These are phyloP conservation scores for Coccyzus lansbergi DNA, from an alignment of 2,797 vertebrate genomes.

Conservation along the genomic window DNA sequence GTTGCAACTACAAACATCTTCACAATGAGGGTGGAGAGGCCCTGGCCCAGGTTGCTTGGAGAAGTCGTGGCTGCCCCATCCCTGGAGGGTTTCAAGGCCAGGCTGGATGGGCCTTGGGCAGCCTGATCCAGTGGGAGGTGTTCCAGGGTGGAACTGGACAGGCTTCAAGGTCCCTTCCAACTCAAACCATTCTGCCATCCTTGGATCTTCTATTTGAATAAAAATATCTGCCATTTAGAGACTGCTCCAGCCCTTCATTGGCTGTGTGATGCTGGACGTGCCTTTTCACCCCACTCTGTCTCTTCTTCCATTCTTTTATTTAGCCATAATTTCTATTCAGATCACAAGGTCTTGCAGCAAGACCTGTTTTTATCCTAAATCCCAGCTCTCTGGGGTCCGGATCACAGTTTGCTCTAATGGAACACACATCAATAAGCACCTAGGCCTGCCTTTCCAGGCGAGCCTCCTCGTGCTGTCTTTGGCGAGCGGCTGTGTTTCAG, in stretches of 20 bases:
- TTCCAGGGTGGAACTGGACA: too few species aligned
- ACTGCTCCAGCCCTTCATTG: not conserved
- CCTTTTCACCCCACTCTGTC: not conserved
- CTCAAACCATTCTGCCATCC: too few species aligned
- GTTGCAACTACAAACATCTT: not conserved
- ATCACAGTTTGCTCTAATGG: not conserved
- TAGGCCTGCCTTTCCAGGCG: not conserved
- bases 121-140: too few species aligned
- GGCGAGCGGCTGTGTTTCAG: not conserved
- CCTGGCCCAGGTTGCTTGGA: too few species aligned
- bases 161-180: too few species aligned
- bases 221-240: not conserved
- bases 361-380: not conserved
- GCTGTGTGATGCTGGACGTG: not conserved
- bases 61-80: too few species aligned
- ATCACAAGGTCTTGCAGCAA: constrained; percentile 17
- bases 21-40: too few species aligned
- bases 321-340: constrained; percentile 24
- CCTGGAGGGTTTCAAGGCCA: too few species aligned
- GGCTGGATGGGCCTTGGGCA: too few species aligned
- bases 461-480: not conserved
- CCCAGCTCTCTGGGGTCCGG: not conserved
- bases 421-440: not conserved
- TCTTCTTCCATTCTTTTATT: not conserved
- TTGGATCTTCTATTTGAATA: not conserved